Evolutionary conservation across 2,888 invertebrate genomes (phyloP), one percentile per base, ranked within the genome.

Genomic region (Biston stratarius): DNA sequence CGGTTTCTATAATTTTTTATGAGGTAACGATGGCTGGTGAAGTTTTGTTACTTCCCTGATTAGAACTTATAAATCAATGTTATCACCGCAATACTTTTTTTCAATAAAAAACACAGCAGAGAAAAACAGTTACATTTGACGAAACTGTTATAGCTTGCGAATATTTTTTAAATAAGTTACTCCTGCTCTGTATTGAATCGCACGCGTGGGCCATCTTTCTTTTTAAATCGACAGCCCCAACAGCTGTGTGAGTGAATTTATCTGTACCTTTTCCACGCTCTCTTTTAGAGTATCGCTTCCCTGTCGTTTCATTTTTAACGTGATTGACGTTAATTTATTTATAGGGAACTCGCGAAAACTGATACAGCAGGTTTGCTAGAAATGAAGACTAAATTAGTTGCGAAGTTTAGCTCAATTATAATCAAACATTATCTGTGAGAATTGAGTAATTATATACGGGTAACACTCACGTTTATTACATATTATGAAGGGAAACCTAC

Each of bases 181-280:
- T 40, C 11, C 15, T 24, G 11, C 53, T 42, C 55, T 12, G 38
- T 51, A 40, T 53, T 40, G 15, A 42, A 55, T 55, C 12, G 15
- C 55, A 55, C 55, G 55, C 24, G 42, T 24, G 9, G 55, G 55
- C 40, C 15, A 55, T 42, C 12, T 55, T 24, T 55, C 55, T 53
- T 53, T n/a, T 15, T 38, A 55, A 55, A 42, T 55, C 55, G 42
- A 55, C 53, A 53, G 38, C 55, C 10, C 15, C 40, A 44, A 33
- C 42, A 55, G 42, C 42, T 55, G 55, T 55, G 55, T 8, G 15
- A 42, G 55, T 44, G 55, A 55, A 42, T 55, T 55, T 55, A 44
- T 55, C 33, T 55, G 55, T 55, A 55, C 8, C 42, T 55, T 33
- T 55, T 42, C 24, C 12, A 10, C 24, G 14, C 10, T 5, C 42